Evolutionary conservation across 2,888 invertebrate genomes (phyloP).

Genomic region (Ligdia adustata): DNA sequence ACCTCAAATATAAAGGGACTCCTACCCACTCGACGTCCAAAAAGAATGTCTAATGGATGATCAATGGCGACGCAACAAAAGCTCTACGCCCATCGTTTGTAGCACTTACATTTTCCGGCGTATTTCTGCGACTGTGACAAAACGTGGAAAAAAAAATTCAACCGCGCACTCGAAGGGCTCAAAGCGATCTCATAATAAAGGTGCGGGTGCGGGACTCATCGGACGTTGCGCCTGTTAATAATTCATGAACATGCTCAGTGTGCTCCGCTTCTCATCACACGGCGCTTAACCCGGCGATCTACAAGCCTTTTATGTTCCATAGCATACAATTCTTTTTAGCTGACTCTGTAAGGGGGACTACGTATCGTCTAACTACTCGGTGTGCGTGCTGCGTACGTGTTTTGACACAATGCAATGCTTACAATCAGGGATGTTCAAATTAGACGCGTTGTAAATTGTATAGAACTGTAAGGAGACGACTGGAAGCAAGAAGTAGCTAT

Average conservation of each 20-base stretch:
- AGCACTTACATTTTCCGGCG: slow-evolving; percentile 22
- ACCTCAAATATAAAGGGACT: slow-evolving; percentile 1
- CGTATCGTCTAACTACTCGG: neutral
- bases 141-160: slow-evolving; percentile 39
- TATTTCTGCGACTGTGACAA: slow-evolving; percentile 40
- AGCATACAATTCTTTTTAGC: slow-evolving; percentile 45
- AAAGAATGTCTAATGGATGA: slow-evolving; percentile 23
- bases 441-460: neutral
- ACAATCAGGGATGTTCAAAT: neutral
- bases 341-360: slow-evolving; percentile 15
- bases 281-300: slow-evolving; percentile 60
- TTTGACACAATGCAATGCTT: slow-evolving; percentile 5
- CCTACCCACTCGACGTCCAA: slow-evolving; percentile 7
- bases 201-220: slow-evolving; percentile 57
- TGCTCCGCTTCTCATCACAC: slow-evolving; percentile 57
- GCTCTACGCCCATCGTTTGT: slow-evolving; percentile 28
- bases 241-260: slow-evolving; percentile 72
- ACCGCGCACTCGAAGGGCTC: slow-evolving; percentile 46
- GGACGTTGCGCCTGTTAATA: slow-evolving; percentile 64
- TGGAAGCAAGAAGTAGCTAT: too few relatives aligned
- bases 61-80: slow-evolving; percentile 23
- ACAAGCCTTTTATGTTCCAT: slow-evolving; percentile 55
- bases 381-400: slow-evolving; percentile 1
- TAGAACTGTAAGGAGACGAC: neutral
- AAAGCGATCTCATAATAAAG: slow-evolving; percentile 68